Evolutionary conservation across 2,113 vertebrate genomes (phyloP).

Genomic region (Phylloscopus whistleri): DNA sequence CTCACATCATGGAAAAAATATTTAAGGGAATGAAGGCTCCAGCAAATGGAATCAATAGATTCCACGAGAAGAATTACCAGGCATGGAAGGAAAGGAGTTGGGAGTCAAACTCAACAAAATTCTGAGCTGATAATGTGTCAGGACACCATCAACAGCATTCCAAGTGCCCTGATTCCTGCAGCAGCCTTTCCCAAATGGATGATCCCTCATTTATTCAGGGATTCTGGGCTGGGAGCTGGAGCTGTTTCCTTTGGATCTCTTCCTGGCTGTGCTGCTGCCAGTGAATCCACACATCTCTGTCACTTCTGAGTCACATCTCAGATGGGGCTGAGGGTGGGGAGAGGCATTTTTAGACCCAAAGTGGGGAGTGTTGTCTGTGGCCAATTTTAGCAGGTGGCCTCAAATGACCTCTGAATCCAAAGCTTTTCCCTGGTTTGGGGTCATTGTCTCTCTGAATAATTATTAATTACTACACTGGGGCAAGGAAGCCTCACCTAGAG

Average conservation of each 20-base stretch:
- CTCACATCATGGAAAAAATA: conserved; percentile 46
- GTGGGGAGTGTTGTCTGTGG: not conserved
- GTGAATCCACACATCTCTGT: not conserved
- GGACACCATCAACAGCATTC: not conserved
- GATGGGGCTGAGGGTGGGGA: not conserved
- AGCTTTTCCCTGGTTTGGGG: not conserved
- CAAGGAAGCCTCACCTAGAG: not conserved
- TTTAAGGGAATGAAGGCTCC: conserved; percentile 47
- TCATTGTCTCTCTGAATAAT: not conserved
- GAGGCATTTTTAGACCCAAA: conserved; percentile 49
- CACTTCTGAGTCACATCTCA: not conserved
- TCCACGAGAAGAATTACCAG: conserved; percentile 11
- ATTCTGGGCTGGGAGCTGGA: not conserved
- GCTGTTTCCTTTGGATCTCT: not conserved
- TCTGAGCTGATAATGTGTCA: not conserved
- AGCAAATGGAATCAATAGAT: conserved; percentile 66
- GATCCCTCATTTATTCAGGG: not conserved
- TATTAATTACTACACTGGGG: not conserved
- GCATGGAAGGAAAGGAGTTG: not conserved
- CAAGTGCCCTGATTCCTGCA: not conserved
- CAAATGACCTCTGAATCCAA: not conserved
- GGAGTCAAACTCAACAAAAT: conserved; percentile 17
- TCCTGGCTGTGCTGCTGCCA: not conserved
- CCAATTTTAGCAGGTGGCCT: not conserved
- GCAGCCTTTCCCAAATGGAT: not conserved